Conservation (phyloP, 2,113 vertebrate species). For the Puntigrus tetrazona region DNA sequence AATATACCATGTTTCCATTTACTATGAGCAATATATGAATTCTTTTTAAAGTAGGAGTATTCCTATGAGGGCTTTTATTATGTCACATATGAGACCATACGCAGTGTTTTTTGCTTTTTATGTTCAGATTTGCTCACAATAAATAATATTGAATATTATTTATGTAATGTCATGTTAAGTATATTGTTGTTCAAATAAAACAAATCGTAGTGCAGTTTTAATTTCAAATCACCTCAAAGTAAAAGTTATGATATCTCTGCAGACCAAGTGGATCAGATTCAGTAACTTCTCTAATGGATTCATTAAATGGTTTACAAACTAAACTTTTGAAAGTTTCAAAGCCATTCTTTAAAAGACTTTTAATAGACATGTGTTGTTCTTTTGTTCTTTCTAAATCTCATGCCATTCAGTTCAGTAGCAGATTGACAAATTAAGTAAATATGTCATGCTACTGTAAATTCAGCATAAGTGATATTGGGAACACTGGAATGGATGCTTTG, state of each 20-base stretch:
- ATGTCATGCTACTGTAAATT: background rate
- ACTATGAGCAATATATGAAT: too few species aligned
- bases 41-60: too few species aligned
- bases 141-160: background rate
- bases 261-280: background rate
- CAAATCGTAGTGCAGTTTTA: too few species aligned
- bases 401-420: background rate
- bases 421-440: background rate
- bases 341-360: background rate
- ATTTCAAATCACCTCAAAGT: background rate
- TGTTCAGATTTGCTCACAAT: too few species aligned
- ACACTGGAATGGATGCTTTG: background rate
- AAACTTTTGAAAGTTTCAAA: background rate
- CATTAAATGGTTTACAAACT: background rate
- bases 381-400: background rate
- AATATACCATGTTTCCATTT: too few species aligned
- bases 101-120: too few species aligned
- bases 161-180: background rate
- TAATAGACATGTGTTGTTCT: background rate
- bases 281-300: background rate
- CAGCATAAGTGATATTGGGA: background rate
- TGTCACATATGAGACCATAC: too few species aligned
- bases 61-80: too few species aligned
- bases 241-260: too few species aligned
- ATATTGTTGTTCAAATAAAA: background rate